phyloP scores from a whole-genome alignment of 1,140 invertebrate species.

The Zaprionus davidi region DNA sequence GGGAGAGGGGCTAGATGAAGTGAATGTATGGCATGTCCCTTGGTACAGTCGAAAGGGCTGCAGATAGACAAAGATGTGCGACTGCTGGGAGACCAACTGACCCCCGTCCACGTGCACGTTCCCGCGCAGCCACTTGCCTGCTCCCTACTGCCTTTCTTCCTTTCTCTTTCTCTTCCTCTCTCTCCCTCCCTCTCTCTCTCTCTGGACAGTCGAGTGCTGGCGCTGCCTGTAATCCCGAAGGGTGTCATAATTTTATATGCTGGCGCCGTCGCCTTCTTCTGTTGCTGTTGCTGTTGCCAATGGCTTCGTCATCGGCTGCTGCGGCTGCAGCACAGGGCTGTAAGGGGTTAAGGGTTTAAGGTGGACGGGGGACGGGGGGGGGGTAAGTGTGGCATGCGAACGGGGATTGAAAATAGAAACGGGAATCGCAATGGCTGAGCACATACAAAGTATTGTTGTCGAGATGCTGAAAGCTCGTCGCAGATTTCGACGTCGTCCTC shows the following conservation, averaged over 20 bases:
- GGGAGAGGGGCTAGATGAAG: neutral
- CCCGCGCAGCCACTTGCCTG: neutral
- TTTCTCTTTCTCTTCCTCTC: neutral
- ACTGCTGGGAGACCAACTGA: conserved; percentile 7
- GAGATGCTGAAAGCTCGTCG: conserved; percentile 68
- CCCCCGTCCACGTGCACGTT: neutral
- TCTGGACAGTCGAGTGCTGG: conserved; percentile 42
- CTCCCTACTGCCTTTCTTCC: neutral
- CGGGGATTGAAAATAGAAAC: neutral
- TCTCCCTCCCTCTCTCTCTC: neutral
- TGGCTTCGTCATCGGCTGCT: conserved; percentile 19
- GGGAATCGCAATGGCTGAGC: conserved; percentile 6
- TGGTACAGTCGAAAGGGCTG: neutral
- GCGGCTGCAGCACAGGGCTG: conserved; percentile 24
- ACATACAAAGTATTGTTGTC: conserved; percentile 75
- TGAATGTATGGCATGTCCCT: conserved; percentile 3
- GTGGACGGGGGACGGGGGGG: too few species aligned
- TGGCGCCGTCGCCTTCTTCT: conserved; percentile 46
- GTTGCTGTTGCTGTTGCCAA: conserved; percentile 19
- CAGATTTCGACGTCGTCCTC: conserved; percentile 69
- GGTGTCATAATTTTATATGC: conserved; percentile 78
- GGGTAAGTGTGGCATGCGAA: neutral
- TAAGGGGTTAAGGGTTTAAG: neutral
- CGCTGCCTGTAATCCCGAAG: conserved; percentile 58
- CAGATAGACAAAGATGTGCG: conserved; percentile 25